Evolutionary conservation across 2,888 invertebrate species (phyloP).

Genomic region (Xanthia togata): DNA sequence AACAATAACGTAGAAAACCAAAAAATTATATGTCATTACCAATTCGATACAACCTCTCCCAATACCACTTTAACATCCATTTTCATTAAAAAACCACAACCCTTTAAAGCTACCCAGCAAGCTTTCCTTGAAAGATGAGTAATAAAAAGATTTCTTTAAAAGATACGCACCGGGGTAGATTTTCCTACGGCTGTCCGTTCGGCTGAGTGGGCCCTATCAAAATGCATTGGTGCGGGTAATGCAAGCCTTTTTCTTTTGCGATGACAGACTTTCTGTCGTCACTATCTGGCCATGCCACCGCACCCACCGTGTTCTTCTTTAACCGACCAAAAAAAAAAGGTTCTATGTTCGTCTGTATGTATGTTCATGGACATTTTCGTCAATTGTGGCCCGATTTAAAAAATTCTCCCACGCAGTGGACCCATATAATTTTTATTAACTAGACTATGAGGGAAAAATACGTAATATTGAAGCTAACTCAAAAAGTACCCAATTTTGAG

Average conservation of each 20-base stretch:
- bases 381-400: too few relatives aligned
- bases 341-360: too few relatives aligned
- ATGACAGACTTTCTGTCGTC: slow-evolving; percentile 12
- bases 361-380: too few relatives aligned
- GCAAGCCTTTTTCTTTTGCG: slow-evolving; percentile 4
- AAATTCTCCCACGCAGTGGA: too few relatives aligned
- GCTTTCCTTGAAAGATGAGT: slow-evolving; percentile 27
- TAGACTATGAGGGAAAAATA: too few relatives aligned
- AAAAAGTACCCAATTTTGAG: too few relatives aligned
- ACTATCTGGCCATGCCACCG: neutral
- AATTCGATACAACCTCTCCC: neutral
- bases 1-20: too few relatives aligned
- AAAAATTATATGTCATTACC: neutral
- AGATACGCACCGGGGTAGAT: slow-evolving; percentile 17
- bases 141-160: slow-evolving; percentile 24
- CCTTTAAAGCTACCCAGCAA: too few relatives aligned
- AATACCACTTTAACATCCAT: neutral
- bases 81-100: slow-evolving; percentile 15
- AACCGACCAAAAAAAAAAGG: too few relatives aligned
- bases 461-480: too few relatives aligned
- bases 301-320: too few relatives aligned
- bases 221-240: slow-evolving; percentile 33
- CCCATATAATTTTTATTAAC: too few relatives aligned
- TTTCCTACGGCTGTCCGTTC: neutral
- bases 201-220: slow-evolving; percentile 18